These are phyloP conservation scores for Aphyosemion australe DNA, from an alignment of 2,113 vertebrate genomes.

Conservation along the genomic window DNA sequence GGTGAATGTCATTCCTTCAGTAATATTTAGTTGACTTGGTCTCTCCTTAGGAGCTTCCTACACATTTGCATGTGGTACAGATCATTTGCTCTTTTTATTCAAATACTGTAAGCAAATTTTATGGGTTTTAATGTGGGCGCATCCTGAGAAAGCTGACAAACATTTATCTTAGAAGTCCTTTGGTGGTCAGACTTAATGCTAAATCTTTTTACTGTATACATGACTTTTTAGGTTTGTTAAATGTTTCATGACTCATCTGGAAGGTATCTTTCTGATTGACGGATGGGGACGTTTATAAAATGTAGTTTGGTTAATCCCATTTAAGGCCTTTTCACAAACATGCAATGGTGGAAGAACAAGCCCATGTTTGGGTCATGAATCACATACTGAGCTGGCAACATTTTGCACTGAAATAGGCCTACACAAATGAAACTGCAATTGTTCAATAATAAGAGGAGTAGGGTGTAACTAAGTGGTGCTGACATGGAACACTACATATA, in stretches of 20 bases:
- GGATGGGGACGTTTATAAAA: too few relatives aligned
- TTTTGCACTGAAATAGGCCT: too few relatives aligned
- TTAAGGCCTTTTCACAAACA: neutral
- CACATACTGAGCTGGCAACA: too few relatives aligned
- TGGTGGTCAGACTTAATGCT: neutral
- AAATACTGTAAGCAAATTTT: slow-evolving; percentile 52
- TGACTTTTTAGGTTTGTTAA: neutral
- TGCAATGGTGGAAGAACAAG: too few relatives aligned
- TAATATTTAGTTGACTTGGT: slow-evolving; percentile 1
- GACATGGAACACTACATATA: too few relatives aligned
- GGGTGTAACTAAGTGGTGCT: too few relatives aligned
- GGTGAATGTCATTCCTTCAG: neutral
- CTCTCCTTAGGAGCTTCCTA: slow-evolving; percentile 5
- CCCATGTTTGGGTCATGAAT: too few relatives aligned
- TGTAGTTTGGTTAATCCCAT: neutral
- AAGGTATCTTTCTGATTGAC: neutral
- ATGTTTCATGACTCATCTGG: neutral
- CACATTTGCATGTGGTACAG: slow-evolving; percentile 48
- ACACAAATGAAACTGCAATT: too few relatives aligned
- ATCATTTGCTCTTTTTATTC: slow-evolving; percentile 41
- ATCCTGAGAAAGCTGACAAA: neutral
- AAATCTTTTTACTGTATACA: neutral
- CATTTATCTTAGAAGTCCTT: neutral
- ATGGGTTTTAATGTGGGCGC: neutral
- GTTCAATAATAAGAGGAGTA: too few relatives aligned